Percentiles rank a stretch among this genome's conserved stretches.
Conservation (phyloP, 2,888 invertebrate species). For the Baccha elongata region DNA sequence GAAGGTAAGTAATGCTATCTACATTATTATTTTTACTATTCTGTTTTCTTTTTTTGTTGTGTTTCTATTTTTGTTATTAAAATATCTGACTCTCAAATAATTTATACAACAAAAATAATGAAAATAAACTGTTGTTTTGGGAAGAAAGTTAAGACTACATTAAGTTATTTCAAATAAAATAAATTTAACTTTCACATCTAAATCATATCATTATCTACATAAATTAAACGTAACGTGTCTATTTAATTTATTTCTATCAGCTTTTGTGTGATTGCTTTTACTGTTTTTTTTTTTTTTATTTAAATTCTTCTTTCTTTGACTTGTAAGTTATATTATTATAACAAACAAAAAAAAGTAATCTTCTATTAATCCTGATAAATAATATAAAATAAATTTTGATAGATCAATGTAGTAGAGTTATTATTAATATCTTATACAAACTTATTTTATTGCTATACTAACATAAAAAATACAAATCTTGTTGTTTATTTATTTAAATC, state of each 20-base stretch:
- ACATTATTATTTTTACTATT: too few species aligned
- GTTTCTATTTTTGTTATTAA: too few species aligned
- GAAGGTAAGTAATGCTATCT: too few species aligned
- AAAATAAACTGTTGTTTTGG: too few species aligned
- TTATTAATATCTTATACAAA: slow-evolving; percentile 39
- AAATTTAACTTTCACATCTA: slow-evolving; percentile 21
- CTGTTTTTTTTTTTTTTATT: background rate
- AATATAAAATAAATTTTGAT: slow-evolving; percentile 50
- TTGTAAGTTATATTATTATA: too few species aligned
- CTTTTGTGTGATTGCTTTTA: slow-evolving; percentile 23
- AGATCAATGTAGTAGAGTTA: slow-evolving; percentile 68
- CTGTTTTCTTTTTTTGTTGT: too few species aligned
- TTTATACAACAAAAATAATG: too few species aligned
- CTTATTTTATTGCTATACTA: slow-evolving; percentile 54
- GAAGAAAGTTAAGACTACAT: too few species aligned
- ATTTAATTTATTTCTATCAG: slow-evolving; percentile 7
- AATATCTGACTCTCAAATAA: too few species aligned
- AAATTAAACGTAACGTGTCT: slow-evolving; percentile 40
- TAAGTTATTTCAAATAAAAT: too few species aligned
- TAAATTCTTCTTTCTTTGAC: background rate
- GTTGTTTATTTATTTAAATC: slow-evolving; percentile 70
- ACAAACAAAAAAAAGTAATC: slow-evolving; percentile 9
- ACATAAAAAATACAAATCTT: slow-evolving; percentile 43
- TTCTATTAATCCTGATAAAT: slow-evolving; percentile 6
- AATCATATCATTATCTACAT: slow-evolving; percentile 61